These are phyloP conservation scores for Epizoanthus ramosus DNA, from an alignment of 92 coral and sea anemone species.

Conservation along the genomic window DNA sequence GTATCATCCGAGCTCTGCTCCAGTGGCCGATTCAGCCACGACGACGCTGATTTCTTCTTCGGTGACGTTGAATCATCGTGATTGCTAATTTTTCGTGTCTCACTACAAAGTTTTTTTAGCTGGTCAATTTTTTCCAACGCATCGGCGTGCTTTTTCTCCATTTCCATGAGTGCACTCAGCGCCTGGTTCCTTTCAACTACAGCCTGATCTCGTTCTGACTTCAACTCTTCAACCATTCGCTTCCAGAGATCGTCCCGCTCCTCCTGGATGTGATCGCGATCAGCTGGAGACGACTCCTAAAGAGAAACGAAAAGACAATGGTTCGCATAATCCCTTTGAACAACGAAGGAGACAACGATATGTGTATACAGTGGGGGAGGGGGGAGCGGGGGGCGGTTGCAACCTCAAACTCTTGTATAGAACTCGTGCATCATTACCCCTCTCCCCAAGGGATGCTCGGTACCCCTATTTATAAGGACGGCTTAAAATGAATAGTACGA, in stretches of 20 bases:
- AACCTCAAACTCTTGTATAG: too few species aligned
- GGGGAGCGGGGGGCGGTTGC: too few species aligned
- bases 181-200: slow-evolving; percentile 90
- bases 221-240: slow-evolving; percentile 67
- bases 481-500: too few species aligned
- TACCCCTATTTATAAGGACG: too few species aligned
- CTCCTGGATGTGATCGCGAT: slow-evolving; percentile 52
- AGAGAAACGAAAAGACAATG: not conserved
- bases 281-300: slow-evolving; percentile 28
- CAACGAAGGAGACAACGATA: too few species aligned
- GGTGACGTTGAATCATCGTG: slow-evolving; percentile 4
- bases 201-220: slow-evolving; percentile 90
- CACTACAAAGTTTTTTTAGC: slow-evolving; percentile 37
- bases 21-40: slow-evolving; percentile 38
- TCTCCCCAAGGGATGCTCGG: too few species aligned
- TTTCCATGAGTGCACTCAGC: slow-evolving; percentile 82
- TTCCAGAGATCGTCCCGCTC: slow-evolving; percentile 79
- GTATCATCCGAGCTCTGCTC: slow-evolving; percentile 19
- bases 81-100: slow-evolving; percentile 5
- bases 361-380: too few species aligned
- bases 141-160: slow-evolving; percentile 77
- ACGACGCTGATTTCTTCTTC: slow-evolving; percentile 18
- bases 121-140: slow-evolving; percentile 63
- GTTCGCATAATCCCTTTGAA: not conserved
- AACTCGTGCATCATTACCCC: too few species aligned